Percentiles rank a stretch among this genome's conserved stretches.
Evolutionary conservation across 2,888 invertebrate genomes (phyloP).

Genomic region (Philaethria dido): DNA sequence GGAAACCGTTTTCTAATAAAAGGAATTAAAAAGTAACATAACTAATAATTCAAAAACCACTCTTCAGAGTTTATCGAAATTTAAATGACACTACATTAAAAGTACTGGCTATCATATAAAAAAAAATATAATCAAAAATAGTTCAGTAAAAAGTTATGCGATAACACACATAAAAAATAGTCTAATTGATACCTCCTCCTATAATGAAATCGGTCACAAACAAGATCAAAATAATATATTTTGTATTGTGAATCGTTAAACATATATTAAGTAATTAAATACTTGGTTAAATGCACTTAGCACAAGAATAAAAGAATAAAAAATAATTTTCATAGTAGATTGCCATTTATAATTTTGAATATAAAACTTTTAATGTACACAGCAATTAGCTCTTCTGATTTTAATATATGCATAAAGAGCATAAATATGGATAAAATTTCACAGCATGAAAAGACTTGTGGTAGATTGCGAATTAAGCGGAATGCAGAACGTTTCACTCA

Average conservation of each 20-base stretch:
- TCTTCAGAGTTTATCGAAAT: no score
- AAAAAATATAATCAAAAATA: no score
- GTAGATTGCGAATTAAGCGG: conserved; percentile 18
- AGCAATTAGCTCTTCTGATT: conserved; percentile 18
- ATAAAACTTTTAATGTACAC: conserved; percentile 23
- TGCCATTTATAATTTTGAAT: conserved; percentile 21
- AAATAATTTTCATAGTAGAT: neutral
- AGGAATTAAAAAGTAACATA: no score
- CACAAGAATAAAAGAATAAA: neutral
- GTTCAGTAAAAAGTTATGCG: no score
- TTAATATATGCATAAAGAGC: conserved; percentile 24
- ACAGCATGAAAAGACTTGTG: conserved; percentile 23
- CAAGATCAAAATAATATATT: neutral
- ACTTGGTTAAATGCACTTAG: neutral
- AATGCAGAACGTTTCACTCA: conserved; percentile 23
- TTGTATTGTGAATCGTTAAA: neutral
- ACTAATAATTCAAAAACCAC: no score
- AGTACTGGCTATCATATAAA: no score
- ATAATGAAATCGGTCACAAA: no score
- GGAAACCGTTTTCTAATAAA: no score
- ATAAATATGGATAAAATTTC: conserved; percentile 25
- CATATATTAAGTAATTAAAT: neutral
- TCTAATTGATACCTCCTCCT: no score
- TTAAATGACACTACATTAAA: no score
- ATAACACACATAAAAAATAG: no score